Evolutionary conservation across 2,888 invertebrate species (phyloP).

Genomic region (Formica aserva): DNA sequence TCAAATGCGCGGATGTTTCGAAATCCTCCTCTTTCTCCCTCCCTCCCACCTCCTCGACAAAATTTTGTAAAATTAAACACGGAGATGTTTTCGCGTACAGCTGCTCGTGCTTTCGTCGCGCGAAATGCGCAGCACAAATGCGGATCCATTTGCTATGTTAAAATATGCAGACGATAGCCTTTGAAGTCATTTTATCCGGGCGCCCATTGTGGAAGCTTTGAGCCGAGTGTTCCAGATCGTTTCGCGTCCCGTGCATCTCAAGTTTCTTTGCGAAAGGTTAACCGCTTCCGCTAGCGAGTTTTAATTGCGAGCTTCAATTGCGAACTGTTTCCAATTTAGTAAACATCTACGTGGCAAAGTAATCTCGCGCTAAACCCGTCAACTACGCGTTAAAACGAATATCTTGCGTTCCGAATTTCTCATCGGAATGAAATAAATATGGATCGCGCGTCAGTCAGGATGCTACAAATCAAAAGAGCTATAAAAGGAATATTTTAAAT

Average conservation of each 20-base stretch:
- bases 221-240: slow-evolving; percentile 45
- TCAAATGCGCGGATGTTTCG: neutral
- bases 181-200: slow-evolving; percentile 48
- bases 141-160: slow-evolving; percentile 52
- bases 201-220: slow-evolving; percentile 45
- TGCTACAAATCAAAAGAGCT: slow-evolving; percentile 9
- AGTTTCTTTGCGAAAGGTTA: slow-evolving; percentile 54
- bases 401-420: slow-evolving; percentile 1
- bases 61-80: slow-evolving; percentile 34
- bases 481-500: neutral
- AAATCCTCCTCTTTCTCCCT: neutral
- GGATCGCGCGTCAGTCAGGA: neutral
- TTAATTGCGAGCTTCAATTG: slow-evolving; percentile 54
- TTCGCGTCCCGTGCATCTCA: slow-evolving; percentile 50
- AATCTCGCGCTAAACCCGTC: neutral
- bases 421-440: neutral
- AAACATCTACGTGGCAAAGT: slow-evolving; percentile 37
- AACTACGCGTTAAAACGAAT: slow-evolving; percentile 8
- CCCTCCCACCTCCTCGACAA: neutral
- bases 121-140: slow-evolving; percentile 43
- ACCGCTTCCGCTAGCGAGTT: slow-evolving; percentile 49
- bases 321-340: slow-evolving; percentile 46
- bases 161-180: slow-evolving; percentile 53
- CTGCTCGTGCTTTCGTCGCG: neutral
- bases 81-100: slow-evolving; percentile 14